A percentile compares a stretch with the other conserved stretches of the same genome.
phyloP scores from a whole-genome alignment of 2,113 vertebrate species.

The Dromaius novaehollandiae region DNA sequence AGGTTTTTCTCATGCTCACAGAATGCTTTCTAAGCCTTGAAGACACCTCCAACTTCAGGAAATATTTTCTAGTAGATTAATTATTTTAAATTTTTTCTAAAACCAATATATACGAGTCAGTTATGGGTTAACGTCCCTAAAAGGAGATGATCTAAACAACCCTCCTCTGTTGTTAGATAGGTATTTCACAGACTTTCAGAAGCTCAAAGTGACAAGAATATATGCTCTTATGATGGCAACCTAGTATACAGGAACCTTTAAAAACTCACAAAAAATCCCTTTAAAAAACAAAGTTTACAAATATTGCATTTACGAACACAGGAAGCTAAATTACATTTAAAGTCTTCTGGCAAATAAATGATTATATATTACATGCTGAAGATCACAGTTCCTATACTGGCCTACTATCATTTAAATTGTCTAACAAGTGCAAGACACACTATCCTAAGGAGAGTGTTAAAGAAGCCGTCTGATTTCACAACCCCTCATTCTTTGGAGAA shows the following conservation, averaged over 20 bases:
- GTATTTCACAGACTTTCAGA: background rate
- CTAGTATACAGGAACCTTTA: background rate
- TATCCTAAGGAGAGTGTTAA: background rate
- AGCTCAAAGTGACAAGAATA: background rate
- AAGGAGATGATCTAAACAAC: background rate
- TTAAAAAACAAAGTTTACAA: constrained; percentile 17
- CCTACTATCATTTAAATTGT: background rate
- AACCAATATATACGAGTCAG: background rate
- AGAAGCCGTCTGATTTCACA: background rate
- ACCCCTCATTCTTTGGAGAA: background rate
- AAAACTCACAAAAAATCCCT: background rate
- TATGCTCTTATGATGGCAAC: background rate
- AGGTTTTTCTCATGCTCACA: background rate
- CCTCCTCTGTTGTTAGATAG: background rate
- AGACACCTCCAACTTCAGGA: background rate
- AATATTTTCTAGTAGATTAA: background rate
- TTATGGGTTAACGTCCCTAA: background rate
- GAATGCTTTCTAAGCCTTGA: background rate
- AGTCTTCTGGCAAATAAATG: constrained; percentile 51
- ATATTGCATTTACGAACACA: constrained; percentile 12
- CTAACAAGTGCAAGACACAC: background rate
- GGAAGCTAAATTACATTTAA: constrained; percentile 29
- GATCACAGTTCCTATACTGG: background rate
- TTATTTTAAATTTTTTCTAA: background rate
- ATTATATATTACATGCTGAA: constrained; percentile 42